Conservation (phyloP, 1,140 invertebrate species). For the Eriosoma lanigerum region DNA sequence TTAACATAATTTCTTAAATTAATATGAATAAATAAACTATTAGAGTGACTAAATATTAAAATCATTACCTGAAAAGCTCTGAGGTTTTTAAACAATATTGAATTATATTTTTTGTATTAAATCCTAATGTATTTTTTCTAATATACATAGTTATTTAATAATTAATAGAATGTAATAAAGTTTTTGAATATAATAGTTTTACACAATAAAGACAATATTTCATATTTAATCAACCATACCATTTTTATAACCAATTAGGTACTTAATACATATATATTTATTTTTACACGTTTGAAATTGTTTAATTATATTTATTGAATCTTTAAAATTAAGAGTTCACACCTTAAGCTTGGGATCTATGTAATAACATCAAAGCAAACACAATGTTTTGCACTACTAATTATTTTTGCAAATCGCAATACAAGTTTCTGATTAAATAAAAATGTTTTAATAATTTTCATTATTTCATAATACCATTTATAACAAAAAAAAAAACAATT, state of each 20-base stretch:
- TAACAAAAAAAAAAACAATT: slow-evolving; percentile 34
- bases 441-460: not conserved
- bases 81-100: not conserved
- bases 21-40: slow-evolving; percentile 28
- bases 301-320: slow-evolving; percentile 37
- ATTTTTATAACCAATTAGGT: slow-evolving; percentile 40
- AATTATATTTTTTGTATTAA: not conserved
- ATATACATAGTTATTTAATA: not conserved
- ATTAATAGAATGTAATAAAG: not conserved
- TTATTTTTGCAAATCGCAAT: slow-evolving; percentile 38
- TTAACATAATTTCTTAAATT: slow-evolving; percentile 31
- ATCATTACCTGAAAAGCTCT: slow-evolving; percentile 21
- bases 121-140: not conserved
- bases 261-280: slow-evolving; percentile 23
- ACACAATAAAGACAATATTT: slow-evolving; percentile 6
- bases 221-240: slow-evolving; percentile 24
- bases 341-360: slow-evolving; percentile 6
- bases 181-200: not conserved
- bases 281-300: slow-evolving; percentile 28
- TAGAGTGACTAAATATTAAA: slow-evolving; percentile 29
- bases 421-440: slow-evolving; percentile 7
- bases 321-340: slow-evolving; percentile 39
- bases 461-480: slow-evolving; percentile 23
- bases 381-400: slow-evolving; percentile 4
- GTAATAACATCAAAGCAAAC: slow-evolving; percentile 32